Conservation (phyloP, 1,140 invertebrate genomes). For the Tribolium madens region DNA sequence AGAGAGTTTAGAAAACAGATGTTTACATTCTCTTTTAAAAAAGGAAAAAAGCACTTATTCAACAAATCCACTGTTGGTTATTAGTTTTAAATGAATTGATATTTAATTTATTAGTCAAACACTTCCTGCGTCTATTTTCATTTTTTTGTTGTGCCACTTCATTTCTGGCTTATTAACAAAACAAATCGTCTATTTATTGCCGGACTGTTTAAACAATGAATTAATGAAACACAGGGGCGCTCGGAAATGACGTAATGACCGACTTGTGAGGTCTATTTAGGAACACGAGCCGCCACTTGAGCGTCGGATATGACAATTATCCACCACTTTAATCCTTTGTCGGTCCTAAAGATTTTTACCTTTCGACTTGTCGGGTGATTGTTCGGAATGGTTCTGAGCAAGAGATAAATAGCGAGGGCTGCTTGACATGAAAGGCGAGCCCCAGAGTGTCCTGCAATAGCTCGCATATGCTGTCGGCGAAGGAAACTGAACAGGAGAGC, state of each 20-base stretch:
- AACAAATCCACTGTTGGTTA: too few species aligned
- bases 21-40: too few species aligned
- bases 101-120: too few species aligned
- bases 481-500: conserved; percentile 59
- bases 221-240: conserved; percentile 28
- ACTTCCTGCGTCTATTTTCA: too few species aligned
- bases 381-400: conserved; percentile 48
- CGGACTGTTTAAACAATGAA: conserved; percentile 46
- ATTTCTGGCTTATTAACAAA: not conserved
- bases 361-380: conserved; percentile 57
- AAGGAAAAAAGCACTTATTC: too few species aligned
- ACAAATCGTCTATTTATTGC: not conserved
- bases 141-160: too few species aligned
- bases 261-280: conserved; percentile 49
- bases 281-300: conserved; percentile 48
- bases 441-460: conserved; percentile 63
- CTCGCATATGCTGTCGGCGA: conserved; percentile 59
- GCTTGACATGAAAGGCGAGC: conserved; percentile 58
- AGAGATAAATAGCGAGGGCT: conserved; percentile 61
- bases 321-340: conserved; percentile 29
- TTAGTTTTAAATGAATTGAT: too few species aligned
- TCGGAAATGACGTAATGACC: conserved; percentile 50
- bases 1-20: too few species aligned
- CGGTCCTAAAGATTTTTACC: conserved; percentile 48
- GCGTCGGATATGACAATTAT: conserved; percentile 38